Evolutionary conservation across 2,888 invertebrate species (phyloP).

Genomic region (Parnassius orleans): DNA sequence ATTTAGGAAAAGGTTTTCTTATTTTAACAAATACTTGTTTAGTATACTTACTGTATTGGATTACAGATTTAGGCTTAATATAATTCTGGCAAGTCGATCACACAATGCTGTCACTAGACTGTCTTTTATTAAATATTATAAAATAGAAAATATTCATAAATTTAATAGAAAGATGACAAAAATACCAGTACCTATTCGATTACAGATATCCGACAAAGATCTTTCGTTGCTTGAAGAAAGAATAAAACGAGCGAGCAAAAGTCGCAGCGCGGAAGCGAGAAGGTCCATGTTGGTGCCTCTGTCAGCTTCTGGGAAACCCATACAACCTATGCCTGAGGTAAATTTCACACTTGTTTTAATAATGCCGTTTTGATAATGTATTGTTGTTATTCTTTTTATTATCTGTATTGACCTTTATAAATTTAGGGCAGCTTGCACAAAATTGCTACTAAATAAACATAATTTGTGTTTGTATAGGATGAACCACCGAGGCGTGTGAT

Average conservation of each 20-base stretch:
- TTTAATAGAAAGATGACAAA: constrained; percentile 11
- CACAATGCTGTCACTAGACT: too few species aligned
- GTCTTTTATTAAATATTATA: too few species aligned
- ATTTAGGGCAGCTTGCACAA: not conserved
- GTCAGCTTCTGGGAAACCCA: constrained; percentile 64
- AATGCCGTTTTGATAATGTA: too few species aligned
- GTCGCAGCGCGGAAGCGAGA: constrained; percentile 76
- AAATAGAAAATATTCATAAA: too few species aligned
- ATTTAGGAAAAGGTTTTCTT: too few species aligned
- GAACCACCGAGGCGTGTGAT: constrained; percentile 49
- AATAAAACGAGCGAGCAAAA: constrained; percentile 93
- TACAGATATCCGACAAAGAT: constrained; percentile 95
- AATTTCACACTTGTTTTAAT: not conserved
- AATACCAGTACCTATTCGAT: constrained; percentile 22
- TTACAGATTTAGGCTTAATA: too few species aligned
- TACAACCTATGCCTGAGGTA: constrained; percentile 55
- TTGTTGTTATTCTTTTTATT: too few species aligned
- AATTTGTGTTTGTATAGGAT: constrained; percentile 18
- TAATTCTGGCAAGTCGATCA: too few species aligned
- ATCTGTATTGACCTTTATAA: not conserved
- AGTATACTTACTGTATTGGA: too few species aligned
- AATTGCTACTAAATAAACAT: not conserved
- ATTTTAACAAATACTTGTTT: too few species aligned
- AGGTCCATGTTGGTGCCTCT: constrained; percentile 68
- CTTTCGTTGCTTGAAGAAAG: constrained; percentile 96